phyloP scores from a whole-genome alignment of 2,888 invertebrate genomes.

The Galerucella pusilla region DNA sequence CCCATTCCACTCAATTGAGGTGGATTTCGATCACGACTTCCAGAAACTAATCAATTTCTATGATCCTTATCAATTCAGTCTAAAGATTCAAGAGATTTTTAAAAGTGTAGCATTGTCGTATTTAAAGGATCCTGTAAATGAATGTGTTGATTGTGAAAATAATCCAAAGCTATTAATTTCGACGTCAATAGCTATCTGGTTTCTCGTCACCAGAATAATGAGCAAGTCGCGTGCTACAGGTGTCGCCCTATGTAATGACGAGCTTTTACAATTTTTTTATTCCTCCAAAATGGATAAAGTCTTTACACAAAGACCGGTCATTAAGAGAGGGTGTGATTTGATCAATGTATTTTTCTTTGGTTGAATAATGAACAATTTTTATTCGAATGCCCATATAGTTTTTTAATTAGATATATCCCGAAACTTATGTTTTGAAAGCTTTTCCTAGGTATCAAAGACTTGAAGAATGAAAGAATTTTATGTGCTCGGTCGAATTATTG shows the following conservation, averaged over 20 bases:
- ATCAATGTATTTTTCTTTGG: conserved; percentile 13
- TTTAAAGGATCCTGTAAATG: conserved; percentile 47
- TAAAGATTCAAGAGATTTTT: not conserved
- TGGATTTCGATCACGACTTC: too few relatives aligned
- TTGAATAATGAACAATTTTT: not conserved
- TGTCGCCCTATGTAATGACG: conserved; percentile 59
- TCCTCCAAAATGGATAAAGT: conserved; percentile 33
- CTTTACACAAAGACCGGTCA: conserved; percentile 30
- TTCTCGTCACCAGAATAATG: conserved; percentile 55
- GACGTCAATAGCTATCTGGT: conserved; percentile 59
- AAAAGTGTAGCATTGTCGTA: conserved; percentile 13
- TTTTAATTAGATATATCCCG: not conserved
- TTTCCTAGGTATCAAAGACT: too few relatives aligned
- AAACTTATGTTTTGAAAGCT: too few relatives aligned
- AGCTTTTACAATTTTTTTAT: conserved; percentile 43
- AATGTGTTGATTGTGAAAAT: conserved; percentile 60
- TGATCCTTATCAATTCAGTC: too few relatives aligned
- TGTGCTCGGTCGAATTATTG: too few relatives aligned
- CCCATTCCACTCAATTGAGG: too few relatives aligned
- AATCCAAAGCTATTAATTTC: conserved; percentile 63
- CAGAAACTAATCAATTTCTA: too few relatives aligned
- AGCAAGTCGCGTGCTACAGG: conserved; percentile 63
- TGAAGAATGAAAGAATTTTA: too few relatives aligned
- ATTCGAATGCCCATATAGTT: not conserved
- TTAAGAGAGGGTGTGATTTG: conserved; percentile 37